phyloP scores from a whole-genome alignment of 2,113 vertebrate genomes.

The Lathamus discolor region DNA sequence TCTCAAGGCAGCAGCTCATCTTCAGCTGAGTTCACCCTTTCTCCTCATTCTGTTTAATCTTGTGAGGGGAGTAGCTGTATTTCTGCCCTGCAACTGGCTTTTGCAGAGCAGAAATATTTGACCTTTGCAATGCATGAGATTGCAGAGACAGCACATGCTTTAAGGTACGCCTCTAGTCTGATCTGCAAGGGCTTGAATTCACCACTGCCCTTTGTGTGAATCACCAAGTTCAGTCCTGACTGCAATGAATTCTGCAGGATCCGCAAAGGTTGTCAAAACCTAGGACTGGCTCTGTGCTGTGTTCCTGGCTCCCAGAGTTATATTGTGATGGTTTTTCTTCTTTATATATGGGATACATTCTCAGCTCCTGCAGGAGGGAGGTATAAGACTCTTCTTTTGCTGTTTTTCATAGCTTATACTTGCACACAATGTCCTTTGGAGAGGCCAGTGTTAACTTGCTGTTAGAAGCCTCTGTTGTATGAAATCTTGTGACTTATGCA shows the following conservation, averaged over 20 bases:
- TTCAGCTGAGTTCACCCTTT: background rate
- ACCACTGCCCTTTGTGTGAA: background rate
- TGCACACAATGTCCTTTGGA: background rate
- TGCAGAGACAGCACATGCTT: fast-evolving
- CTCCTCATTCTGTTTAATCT: background rate
- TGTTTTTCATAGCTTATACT: background rate
- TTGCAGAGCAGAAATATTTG: background rate
- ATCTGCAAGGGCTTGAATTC: background rate
- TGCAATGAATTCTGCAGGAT: background rate
- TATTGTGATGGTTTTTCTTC: background rate
- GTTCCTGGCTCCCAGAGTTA: background rate
- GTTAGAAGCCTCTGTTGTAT: background rate
- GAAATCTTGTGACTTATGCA: background rate
- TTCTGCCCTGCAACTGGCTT: background rate
- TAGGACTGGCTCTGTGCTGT: background rate
- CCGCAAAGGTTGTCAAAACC: background rate
- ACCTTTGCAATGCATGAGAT: background rate
- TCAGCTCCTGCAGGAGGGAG: background rate
- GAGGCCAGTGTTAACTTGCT: background rate
- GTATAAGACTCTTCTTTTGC: background rate
- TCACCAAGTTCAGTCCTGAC: background rate
- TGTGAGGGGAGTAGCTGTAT: background rate
- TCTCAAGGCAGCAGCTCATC: background rate
- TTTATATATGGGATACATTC: background rate
- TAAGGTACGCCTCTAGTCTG: background rate